Evolutionary conservation across 2,888 invertebrate genomes (phyloP).

Genomic region (Orthosia incerta): DNA sequence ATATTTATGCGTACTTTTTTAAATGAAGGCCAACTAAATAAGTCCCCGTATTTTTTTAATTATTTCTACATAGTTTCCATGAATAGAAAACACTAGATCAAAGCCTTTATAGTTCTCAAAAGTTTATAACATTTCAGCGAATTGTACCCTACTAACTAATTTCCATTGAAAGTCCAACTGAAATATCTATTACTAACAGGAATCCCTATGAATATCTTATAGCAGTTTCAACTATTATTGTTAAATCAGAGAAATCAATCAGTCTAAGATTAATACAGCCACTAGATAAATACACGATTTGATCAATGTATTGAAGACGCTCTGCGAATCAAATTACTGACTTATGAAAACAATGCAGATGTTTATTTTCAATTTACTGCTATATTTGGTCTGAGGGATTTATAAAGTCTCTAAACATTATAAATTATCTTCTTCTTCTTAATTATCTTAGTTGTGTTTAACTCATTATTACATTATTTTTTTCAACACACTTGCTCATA

Average conservation of each 20-base stretch:
- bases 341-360: constrained; percentile 25
- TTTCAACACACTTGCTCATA: no score
- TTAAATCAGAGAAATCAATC: constrained; percentile 39
- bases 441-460: not conserved
- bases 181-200: not conserved
- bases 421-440: not conserved
- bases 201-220: not conserved
- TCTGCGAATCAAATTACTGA: constrained; percentile 21
- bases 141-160: not conserved
- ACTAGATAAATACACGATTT: constrained; percentile 40
- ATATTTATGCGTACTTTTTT: no score
- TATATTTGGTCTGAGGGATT: not conserved
- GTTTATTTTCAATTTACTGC: constrained; percentile 37
- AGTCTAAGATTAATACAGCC: constrained; percentile 4
- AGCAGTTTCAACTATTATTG: constrained; percentile 29
- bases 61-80: not conserved
- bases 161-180: not conserved
- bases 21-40: no score
- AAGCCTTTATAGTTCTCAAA: not conserved
- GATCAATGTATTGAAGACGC: not conserved
- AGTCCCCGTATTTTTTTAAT: not conserved
- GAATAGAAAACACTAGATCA: no score
- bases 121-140: not conserved
- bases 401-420: not conserved
- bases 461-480: not conserved